Evolutionary conservation across 1,140 invertebrate genomes (phyloP).

Genomic region (Magallana angulata): DNA sequence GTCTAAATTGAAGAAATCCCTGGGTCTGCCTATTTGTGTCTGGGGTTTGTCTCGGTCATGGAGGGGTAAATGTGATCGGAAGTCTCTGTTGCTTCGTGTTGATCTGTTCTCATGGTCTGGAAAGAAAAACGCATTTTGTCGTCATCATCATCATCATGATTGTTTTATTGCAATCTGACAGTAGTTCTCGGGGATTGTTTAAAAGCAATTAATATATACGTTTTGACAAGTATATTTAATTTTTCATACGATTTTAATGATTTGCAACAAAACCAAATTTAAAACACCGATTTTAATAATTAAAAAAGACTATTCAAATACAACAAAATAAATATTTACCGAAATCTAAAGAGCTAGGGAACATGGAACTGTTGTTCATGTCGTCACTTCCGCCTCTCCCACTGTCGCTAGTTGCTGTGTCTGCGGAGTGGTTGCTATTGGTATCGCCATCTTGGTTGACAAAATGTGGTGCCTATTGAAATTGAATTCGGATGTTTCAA

Average conservation of each 20-base stretch:
- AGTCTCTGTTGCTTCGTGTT: not conserved
- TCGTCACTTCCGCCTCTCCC: slow-evolving; percentile 73
- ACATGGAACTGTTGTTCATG: slow-evolving; percentile 62
- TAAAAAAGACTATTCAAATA: no score
- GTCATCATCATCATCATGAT: not conserved
- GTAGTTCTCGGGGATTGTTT: no score
- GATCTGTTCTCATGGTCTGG: slow-evolving; percentile 4
- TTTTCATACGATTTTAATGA: no score
- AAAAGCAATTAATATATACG: no score
- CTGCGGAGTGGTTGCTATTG: slow-evolving; percentile 56
- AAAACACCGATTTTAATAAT: no score
- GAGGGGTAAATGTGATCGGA: not conserved
- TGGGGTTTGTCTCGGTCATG: slow-evolving; percentile 10
- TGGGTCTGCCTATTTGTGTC: not conserved
- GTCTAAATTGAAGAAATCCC: slow-evolving; percentile 25
- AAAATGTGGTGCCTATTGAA: not conserved
- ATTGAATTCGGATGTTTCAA: not conserved
- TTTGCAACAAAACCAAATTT: no score
- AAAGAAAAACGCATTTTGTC: not conserved
- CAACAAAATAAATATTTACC: not conserved
- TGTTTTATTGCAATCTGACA: no score
- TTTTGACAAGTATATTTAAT: no score
- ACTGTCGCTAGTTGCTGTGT: slow-evolving; percentile 69
- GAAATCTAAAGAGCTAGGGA: slow-evolving; percentile 16
- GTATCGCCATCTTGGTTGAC: not conserved